Percentiles rank a stretch among this genome's conserved stretches.
phyloP scores from a whole-genome alignment of 2,888 invertebrate genomes.

The Conchocele bisecta region DNA sequence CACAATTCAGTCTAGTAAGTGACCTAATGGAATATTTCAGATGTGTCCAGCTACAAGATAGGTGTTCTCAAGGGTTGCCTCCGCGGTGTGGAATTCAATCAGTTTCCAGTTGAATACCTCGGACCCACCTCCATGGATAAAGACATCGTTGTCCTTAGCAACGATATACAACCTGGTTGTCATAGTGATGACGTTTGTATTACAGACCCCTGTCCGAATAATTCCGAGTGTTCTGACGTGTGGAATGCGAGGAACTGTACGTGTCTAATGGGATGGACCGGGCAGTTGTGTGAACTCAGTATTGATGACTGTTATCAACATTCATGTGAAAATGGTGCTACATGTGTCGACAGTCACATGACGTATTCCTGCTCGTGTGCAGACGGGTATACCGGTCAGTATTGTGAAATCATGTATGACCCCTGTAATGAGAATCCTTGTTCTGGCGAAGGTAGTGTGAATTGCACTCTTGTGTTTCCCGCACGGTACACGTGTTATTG shows the following conservation, averaged over 20 bases:
- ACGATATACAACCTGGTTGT: constrained; percentile 66
- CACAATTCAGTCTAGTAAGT: too few species aligned
- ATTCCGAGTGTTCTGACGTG: constrained; percentile 70
- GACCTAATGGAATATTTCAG: too few species aligned
- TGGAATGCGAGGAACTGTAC: constrained; percentile 75
- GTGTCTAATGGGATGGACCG: constrained; percentile 77
- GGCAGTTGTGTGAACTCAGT: constrained; percentile 68
- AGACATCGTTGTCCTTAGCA: constrained; percentile 29
- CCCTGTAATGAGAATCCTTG: constrained; percentile 72
- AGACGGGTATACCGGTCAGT: constrained; percentile 62
- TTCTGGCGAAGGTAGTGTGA: constrained; percentile 53
- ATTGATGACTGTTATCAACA: constrained; percentile 68
- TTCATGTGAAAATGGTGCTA: constrained; percentile 62
- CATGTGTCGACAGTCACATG: constrained; percentile 70
- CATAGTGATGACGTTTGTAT: constrained; percentile 71
- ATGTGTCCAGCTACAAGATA: constrained; percentile 57
- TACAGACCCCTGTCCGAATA: constrained; percentile 68
- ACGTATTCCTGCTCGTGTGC: constrained; percentile 67
- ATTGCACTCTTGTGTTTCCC: constrained; percentile 65
- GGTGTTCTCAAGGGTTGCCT: constrained; percentile 77
- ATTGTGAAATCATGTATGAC: constrained; percentile 64
- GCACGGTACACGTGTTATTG: constrained; percentile 70
- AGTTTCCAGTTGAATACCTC: constrained; percentile 51
- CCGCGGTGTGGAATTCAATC: constrained; percentile 69
- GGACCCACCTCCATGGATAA: neutral